Evolutionary conservation across 2,113 vertebrate species (phyloP).

Genomic region (Myotis lucifugus): DNA sequence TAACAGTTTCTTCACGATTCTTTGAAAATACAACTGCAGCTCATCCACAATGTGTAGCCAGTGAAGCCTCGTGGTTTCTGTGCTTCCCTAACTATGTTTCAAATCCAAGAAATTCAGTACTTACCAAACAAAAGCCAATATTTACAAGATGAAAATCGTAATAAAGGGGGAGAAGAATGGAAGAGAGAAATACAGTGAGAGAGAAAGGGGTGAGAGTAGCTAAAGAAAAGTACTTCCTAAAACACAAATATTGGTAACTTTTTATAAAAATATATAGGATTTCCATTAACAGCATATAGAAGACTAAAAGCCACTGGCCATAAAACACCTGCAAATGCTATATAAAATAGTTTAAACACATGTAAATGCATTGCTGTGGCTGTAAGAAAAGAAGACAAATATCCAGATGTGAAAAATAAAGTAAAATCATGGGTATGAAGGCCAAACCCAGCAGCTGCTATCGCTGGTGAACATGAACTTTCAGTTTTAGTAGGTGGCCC

Average conservation of each 20-base stretch:
- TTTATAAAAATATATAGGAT: not conserved
- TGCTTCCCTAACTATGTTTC: not conserved
- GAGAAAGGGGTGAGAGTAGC: not conserved
- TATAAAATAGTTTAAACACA: not conserved
- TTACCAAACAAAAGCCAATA: not conserved
- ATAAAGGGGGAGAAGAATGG: not conserved
- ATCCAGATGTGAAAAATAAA: conserved; percentile 40
- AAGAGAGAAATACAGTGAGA: not conserved
- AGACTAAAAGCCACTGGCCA: not conserved
- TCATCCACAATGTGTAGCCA: not conserved
- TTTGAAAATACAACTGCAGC: not conserved
- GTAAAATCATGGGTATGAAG: not conserved
- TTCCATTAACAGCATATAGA: not conserved
- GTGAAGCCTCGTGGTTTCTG: not conserved
- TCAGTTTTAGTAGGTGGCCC: not conserved
- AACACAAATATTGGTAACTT: not conserved
- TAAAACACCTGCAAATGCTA: not conserved
- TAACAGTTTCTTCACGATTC: not conserved
- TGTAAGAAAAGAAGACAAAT: conserved; percentile 12
- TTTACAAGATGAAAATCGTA: not conserved
- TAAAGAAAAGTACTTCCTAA: not conserved
- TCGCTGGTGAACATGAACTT: not conserved
- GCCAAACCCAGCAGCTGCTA: not conserved
- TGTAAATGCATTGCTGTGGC: not conserved
- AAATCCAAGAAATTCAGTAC: not conserved